These are phyloP conservation scores for Melitaea athalia DNA, from an alignment of 2,888 invertebrate genomes.

Conservation along the genomic window DNA sequence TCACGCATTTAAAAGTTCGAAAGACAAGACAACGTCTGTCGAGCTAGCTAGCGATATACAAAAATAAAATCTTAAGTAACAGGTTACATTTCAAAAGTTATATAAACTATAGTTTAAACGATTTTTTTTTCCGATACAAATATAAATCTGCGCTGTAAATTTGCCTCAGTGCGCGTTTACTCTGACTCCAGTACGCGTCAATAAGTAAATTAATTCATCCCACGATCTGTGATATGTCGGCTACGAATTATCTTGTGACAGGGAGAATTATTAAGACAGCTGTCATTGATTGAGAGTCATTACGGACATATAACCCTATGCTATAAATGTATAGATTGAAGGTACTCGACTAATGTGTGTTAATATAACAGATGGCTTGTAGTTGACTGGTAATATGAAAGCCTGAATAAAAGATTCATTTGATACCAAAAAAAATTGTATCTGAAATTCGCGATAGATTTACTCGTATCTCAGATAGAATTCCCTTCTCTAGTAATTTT, in stretches of 20 bases:
- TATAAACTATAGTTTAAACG: neutral
- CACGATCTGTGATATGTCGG: constrained; percentile 21
- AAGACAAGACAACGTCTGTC: too few relatives aligned
- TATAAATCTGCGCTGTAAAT: neutral
- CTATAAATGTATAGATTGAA: neutral
- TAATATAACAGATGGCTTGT: too few relatives aligned
- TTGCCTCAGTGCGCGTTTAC: neutral
- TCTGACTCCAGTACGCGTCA: constrained; percentile 14
- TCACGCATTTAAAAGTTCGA: too few relatives aligned
- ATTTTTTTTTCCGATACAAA: neutral
- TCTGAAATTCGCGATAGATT: neutral
- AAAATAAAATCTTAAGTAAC: too few relatives aligned
- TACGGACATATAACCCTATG: neutral
- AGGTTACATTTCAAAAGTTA: too few relatives aligned
- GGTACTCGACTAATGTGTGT: too few relatives aligned
- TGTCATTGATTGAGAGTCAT: neutral
- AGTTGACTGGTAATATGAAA: too few relatives aligned
- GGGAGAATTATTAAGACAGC: constrained; percentile 4
- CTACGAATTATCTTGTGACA: constrained; percentile 10
- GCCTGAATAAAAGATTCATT: too few relatives aligned
- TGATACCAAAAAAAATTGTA: neutral
- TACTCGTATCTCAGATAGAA: neutral
- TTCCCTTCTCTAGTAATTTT: neutral
- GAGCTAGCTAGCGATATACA: too few relatives aligned
- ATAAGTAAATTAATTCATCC: constrained; percentile 28